Evolutionary conservation across 2,888 invertebrate genomes (phyloP), one percentile per base, ranked within the genome.

Genomic region (Cinara cedri): DNA sequence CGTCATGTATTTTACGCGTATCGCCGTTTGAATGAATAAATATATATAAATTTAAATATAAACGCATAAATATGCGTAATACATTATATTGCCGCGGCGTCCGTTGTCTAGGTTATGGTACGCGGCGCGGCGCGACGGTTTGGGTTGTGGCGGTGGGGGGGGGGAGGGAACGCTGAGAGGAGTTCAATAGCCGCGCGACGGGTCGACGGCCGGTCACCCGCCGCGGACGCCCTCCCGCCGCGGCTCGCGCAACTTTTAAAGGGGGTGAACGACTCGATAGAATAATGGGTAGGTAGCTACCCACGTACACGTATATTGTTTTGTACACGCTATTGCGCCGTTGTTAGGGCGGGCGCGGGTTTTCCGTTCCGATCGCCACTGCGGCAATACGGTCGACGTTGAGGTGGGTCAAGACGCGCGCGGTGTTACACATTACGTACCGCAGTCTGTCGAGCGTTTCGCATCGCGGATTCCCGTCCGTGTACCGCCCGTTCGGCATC

Each of bases 61-160:
- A n/a, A n/a, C n/a, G n/a, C n/a, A n/a, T n/a, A n/a, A n/a, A n/a
- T n/a, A n/a, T n/a, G n/a, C n/a, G n/a, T n/a, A n/a, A n/a, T n/a
- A n/a, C n/a, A n/a, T n/a, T n/a, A n/a, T n/a, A 4, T 19, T 21
- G 65, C 44, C 13, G 16, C 34, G 9, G 34, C 65, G 8, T 9
- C 24, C 75, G 70, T 78, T 70, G 70, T 51, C 68, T 78, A 78
- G 70, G 70, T 70, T 62, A 70, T 70, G 60, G 51, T 34, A 34
- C 6, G 57, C 6, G 42, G 66, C 57, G 34, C 54, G 46, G n/a
- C 21, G 34, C 8, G n/a, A n/a, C n/a, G n/a, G n/a, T n/a, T n/a
- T n/a, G n/a, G n/a, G n/a, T n/a, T n/a, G 55, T 4, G 34, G 66
- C 57, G 42, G 44, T 26, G 34, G 16, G 34, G 1, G 11, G 10